A percentile compares a stretch with the other conserved stretches of the same genome.
phyloP scores from a whole-genome alignment of 2,113 vertebrate species.

The Malurus cyaneus region DNA sequence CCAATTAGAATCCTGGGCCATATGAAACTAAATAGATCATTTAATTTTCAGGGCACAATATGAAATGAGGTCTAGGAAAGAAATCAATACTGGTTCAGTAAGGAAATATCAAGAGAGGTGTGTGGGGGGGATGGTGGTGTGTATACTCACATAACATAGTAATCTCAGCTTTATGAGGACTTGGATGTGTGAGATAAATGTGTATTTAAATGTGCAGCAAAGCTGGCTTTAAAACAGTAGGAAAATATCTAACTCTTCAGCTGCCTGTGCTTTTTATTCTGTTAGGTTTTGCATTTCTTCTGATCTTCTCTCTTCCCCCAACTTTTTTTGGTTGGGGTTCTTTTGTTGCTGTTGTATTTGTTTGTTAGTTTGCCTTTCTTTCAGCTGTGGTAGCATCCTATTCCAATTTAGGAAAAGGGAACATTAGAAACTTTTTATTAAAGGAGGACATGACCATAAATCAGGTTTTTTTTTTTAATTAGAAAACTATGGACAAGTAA shows the following conservation, averaged over 20 bases:
- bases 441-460: not conserved
- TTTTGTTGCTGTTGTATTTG: not conserved
- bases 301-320: rapidly evolving
- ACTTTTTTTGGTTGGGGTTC: not conserved
- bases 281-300: not conserved
- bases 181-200: not conserved
- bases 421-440: not conserved
- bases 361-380: not conserved
- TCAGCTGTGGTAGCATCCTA: not conserved
- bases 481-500: not conserved
- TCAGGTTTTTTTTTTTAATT: not conserved
- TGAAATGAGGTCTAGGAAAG: slow-evolving; percentile 67
- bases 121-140: not conserved
- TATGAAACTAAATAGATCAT: slow-evolving; percentile 78
- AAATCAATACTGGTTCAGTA: slow-evolving; percentile 65
- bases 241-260: not conserved
- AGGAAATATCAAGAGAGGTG: not conserved
- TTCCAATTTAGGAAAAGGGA: not conserved
- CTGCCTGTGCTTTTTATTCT: not conserved
- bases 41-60: slow-evolving; percentile 74
- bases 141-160: not conserved
- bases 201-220: not conserved
- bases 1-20: slow-evolving; percentile 72
- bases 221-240: not conserved
- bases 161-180: not conserved